These are phyloP conservation scores for Ispidina picta DNA, from an alignment of 2,797 vertebrate species.

Conservation along the genomic window DNA sequence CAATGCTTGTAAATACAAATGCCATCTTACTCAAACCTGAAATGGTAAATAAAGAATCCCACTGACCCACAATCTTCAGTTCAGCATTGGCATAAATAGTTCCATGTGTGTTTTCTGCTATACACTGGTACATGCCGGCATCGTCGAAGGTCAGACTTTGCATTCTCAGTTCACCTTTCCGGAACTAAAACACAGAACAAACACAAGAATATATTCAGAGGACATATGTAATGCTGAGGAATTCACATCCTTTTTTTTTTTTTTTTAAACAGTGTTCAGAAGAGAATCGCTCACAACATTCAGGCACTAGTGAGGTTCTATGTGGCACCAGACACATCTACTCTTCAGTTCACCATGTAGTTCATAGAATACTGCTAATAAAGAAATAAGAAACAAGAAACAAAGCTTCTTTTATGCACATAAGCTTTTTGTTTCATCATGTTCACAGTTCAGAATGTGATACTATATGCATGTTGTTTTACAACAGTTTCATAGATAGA, in stretches of 20 bases:
- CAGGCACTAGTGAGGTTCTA: neutral
- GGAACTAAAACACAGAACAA: constrained; percentile 76
- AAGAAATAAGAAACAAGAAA: neutral
- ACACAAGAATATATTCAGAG: constrained; percentile 10
- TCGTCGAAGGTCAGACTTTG: constrained; percentile 84
- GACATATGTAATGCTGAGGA: neutral
- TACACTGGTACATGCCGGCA: constrained; percentile 96
- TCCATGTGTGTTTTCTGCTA: constrained; percentile 89
- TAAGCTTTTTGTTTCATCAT: neutral
- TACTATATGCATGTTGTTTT: neutral
- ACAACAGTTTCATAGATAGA: too few species aligned
- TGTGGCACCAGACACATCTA: neutral
- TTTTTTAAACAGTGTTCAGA: neutral
- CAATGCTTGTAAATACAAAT: neutral
- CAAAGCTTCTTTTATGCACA: neutral
- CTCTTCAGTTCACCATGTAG: neutral
- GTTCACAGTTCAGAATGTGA: neutral
- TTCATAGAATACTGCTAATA: neutral
- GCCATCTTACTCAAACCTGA: neutral
- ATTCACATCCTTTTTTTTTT: neutral
- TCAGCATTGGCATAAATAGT: constrained; percentile 92
- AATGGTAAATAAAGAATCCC: neutral
- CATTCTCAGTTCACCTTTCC: constrained; percentile 85
- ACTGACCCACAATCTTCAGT: constrained; percentile 92
- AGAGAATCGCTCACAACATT: neutral